Base-by-base conservation (phyloP, 2,888 invertebrate genomes). In the Anoplius nigerrimus region DNA sequence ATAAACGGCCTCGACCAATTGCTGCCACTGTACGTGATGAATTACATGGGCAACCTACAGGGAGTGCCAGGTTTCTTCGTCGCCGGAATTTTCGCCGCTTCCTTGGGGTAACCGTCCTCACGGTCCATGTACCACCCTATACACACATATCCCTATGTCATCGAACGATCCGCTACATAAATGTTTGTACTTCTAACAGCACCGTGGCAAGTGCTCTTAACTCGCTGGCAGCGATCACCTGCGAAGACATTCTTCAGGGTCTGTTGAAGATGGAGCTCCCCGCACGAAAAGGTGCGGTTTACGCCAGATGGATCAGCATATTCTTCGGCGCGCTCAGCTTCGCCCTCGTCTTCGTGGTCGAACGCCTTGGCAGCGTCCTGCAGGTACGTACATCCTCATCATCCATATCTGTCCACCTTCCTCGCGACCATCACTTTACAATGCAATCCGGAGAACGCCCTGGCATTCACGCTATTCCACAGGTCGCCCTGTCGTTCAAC, bases 201-300 rank as follows among this genome's bases (percentile, higher is more conserved):
- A 98, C 98, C 5, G 97, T 98, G 4, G 98, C 98, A 0, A 95
- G 97, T n/a, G 98, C 98, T 0, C 88, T 98, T 65, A 98, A 98
- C 86, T 97, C 98, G 0, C 89, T 98, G 72, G 94, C 98, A 0
- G 98, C 98, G 0, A 95, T 98, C 27, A 94, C 96, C 0, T 93
- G 97, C 82, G 95, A 97, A 89, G 98, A 98, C 89, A 91, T 98
- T 65, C 91, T 97, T 0, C 92, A 92, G 27, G 94, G 94, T 16
- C 91, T 94, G 4, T 91, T 94, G 62, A 92, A 93, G 43, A 92
- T 94, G 45, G 92, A 92, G 69, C 89, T 97, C 74, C 92, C 94
- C 0, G 94, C 95, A 63, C 90, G 92, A 18, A 94, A 92, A 86
- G 97, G 96, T 27, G 97, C 97, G 0, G 88, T 92, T 53, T 91